These are phyloP conservation scores for Taeniopygia guttata DNA, from an alignment of 2,797 vertebrate genomes.

Conservation along the genomic window DNA sequence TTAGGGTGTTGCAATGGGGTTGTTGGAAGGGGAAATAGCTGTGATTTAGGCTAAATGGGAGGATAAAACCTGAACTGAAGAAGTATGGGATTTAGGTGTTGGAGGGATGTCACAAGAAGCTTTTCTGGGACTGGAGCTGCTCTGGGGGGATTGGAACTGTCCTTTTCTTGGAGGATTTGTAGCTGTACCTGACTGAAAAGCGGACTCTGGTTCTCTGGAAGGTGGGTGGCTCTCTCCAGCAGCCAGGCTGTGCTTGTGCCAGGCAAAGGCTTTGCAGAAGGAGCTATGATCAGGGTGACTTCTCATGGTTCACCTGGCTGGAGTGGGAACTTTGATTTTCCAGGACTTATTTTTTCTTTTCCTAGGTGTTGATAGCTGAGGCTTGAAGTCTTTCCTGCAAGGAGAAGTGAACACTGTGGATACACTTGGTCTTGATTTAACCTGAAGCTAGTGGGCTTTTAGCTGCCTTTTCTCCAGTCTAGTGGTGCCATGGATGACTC, in stretches of 20 bases:
- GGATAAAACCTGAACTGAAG: neutral
- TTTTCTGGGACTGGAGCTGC: neutral
- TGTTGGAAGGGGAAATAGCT: neutral
- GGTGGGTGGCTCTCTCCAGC: neutral
- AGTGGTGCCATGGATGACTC: neutral
- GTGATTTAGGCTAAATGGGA: neutral
- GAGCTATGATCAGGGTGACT: accelerated
- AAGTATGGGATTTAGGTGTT: neutral
- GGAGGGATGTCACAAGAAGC: neutral
- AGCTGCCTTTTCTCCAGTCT: neutral
- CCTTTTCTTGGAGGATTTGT: neutral
- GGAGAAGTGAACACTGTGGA: neutral
- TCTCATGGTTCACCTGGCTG: neutral
- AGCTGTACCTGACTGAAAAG: neutral
- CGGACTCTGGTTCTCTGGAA: neutral
- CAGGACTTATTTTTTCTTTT: neutral
- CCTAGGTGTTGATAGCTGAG: neutral
- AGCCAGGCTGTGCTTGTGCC: neutral
- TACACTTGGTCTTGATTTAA: neutral
- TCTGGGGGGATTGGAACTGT: accelerated
- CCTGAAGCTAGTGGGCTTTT: neutral
- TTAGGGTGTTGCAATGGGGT: neutral
- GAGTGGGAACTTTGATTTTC: neutral
- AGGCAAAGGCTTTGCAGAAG: neutral
- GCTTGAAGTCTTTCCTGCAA: neutral